Conservation (phyloP, 2,113 vertebrate genomes). For the Alouatta palliata region DNA sequence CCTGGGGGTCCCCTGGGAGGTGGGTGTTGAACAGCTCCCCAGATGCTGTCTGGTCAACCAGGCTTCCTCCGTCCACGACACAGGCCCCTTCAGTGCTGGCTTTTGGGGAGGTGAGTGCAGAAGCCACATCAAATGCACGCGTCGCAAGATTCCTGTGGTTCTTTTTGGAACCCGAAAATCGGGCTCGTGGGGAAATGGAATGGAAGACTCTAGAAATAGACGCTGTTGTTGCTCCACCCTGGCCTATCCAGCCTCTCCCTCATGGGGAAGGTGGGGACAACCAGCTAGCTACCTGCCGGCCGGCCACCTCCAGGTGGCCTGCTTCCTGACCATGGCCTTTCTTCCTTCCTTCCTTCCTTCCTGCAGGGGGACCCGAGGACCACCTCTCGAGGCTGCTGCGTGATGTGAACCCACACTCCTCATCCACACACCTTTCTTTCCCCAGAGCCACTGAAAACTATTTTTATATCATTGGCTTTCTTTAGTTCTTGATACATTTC, state of each 20-base stretch:
- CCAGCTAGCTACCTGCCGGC: neutral
- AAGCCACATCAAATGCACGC: neutral
- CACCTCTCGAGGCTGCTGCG: slow-evolving; percentile 91
- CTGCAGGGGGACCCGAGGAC: slow-evolving; percentile 91
- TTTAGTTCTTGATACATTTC: slow-evolving; percentile 82
- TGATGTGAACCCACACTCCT: slow-evolving; percentile 91
- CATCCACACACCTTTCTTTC: slow-evolving; percentile 59
- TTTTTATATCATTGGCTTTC: slow-evolving; percentile 86
- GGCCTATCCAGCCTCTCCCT: too few relatives aligned
- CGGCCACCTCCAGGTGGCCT: fast-evolving
- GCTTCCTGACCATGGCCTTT: neutral
- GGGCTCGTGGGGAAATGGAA: too few relatives aligned
- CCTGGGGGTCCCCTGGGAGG: neutral
- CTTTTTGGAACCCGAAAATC: neutral
- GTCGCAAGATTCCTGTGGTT: fast-evolving
- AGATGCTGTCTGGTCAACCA: neutral
- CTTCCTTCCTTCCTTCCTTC: slow-evolving; percentile 44
- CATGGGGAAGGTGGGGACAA: neutral
- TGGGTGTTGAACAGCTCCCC: neutral
- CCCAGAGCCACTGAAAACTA: slow-evolving; percentile 87
- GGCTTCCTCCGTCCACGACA: fast-evolving
- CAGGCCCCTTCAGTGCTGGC: neutral
- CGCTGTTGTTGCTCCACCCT: neutral
- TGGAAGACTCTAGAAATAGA: neutral
- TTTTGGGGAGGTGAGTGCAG: neutral